Base-by-base conservation (phyloP, 2,888 invertebrate species). In the Phyllotreta cruciferae region DNA sequence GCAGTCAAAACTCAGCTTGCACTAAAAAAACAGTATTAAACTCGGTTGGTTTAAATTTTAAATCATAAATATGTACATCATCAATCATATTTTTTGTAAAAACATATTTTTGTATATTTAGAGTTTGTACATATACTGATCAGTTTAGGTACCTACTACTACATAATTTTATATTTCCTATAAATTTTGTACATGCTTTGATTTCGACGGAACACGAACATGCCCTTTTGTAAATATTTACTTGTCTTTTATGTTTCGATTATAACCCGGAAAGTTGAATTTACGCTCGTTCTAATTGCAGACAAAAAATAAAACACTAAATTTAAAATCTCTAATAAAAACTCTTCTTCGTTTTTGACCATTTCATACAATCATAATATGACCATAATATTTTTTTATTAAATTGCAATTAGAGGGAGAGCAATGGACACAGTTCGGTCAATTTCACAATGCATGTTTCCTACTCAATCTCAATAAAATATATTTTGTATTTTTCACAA, bases 11-110 rank as follows among this genome's bases (percentile, higher is more conserved):
- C 70, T 70, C 70, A 63, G 73, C 75, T 72, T 75, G 73, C 71
- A 73, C 64, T 70, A 67, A 70, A 66, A 70, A 71, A 74, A 73
- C 76, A 76, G 76, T 76, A 76, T 76, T 76, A 75, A 70, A 60
- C 44, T 64, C 50, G 53, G 69, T 75, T 71, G 67, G 71, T 72
- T 73, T 72, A 72, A 24, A 24, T 24, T n/a, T 24, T 24, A 24
- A 75, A 74, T 71, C 68, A 68, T 70, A 58, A 68, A 66, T 62
- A 69, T 71, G 66, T 69, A 67, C 64, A 71, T 70, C 69, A 68
- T 71, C 60, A 58, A 71, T 73, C 68, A 70, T 71, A 69, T 67
- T 70, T 72, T 74, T 74, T 75, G 73, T 73, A 72, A 72, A 73
- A 74, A 73, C 72, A 72, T 74, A 74, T 74, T 75, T 75, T 74